phyloP scores from a whole-genome alignment of 1,140 invertebrate genomes.

The Drosophila repleta region DNA sequence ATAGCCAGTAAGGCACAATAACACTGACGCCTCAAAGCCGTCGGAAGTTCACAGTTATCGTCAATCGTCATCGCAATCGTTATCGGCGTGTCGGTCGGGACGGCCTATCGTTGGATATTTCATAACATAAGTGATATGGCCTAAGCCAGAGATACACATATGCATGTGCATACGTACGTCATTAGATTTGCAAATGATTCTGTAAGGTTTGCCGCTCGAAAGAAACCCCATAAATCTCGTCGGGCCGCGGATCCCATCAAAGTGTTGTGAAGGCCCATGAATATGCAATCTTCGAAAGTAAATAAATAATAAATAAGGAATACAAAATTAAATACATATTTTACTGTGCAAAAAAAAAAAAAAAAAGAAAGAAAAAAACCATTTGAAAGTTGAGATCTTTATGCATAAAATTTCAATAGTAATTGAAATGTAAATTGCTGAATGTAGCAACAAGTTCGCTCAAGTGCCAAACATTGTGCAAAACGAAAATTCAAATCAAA shows the following conservation, averaged over 20 bases:
- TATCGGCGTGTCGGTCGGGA: constrained; percentile 12
- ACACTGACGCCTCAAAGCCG: constrained; percentile 47
- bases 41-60: constrained; percentile 49
- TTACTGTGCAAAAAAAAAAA: constrained; percentile 22
- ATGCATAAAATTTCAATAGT: constrained; percentile 37
- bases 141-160: constrained; percentile 8
- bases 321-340: constrained; percentile 12
- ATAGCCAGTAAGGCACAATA: constrained; percentile 49
- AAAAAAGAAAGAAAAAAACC: neutral
- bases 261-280: constrained; percentile 53
- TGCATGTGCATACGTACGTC: too few relatives aligned
- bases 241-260: constrained; percentile 49
- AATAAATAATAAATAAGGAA: constrained; percentile 28
- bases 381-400: constrained; percentile 29
- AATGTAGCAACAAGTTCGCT: constrained; percentile 54
- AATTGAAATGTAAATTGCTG: constrained; percentile 49
- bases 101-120: constrained; percentile 3
- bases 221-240: constrained; percentile 73
- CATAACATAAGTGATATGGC: constrained; percentile 7
- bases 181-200: constrained; percentile 71
- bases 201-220: constrained; percentile 25
- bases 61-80: constrained; percentile 7
- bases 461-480: constrained; percentile 74
- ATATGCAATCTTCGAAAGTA: constrained; percentile 61
- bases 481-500: constrained; percentile 29